A percentile compares a stretch with the other conserved stretches of the same genome.
These are phyloP conservation scores for Gonocerus acuteangulatus DNA, from an alignment of 2,888 invertebrate species.

Conservation along the genomic window DNA sequence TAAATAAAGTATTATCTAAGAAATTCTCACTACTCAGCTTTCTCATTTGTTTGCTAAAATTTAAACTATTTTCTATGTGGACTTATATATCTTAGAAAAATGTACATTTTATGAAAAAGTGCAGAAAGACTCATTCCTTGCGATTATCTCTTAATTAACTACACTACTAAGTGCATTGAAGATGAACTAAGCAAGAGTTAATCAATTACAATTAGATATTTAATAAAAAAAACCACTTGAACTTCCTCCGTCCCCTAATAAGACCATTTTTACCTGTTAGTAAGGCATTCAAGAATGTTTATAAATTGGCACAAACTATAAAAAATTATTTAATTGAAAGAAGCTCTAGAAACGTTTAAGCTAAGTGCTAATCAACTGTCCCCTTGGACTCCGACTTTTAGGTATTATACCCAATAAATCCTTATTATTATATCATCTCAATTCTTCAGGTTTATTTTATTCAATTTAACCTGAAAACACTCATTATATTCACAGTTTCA, in stretches of 20 bases:
- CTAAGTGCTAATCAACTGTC: constrained; percentile 16
- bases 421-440: constrained; percentile 1
- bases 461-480: constrained; percentile 9
- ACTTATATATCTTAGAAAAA: not conserved
- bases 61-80: not conserved
- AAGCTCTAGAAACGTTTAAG: constrained; percentile 21
- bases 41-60: constrained; percentile 10
- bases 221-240: constrained; percentile 21
- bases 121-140: constrained; percentile 16
- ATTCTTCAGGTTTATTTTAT: constrained; percentile 6
- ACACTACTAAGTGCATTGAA: constrained; percentile 10
- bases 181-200: constrained; percentile 11
- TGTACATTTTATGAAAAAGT: constrained; percentile 6
- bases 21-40: constrained; percentile 21
- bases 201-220: constrained; percentile 3
- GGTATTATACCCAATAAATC: constrained; percentile 7
- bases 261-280: constrained; percentile 13
- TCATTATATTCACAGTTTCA: constrained; percentile 34
- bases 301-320: constrained; percentile 33
- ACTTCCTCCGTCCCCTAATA: constrained; percentile 24
- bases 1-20: constrained; percentile 1
- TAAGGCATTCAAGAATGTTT: constrained; percentile 15
- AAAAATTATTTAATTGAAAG: constrained; percentile 13
- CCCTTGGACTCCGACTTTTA: constrained; percentile 26
- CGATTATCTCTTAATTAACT: not conserved